Evolutionary conservation across 2,888 invertebrate genomes (phyloP), one percentile per base, ranked within the genome.

Genomic region (Pachliopta kotzebuea): DNA sequence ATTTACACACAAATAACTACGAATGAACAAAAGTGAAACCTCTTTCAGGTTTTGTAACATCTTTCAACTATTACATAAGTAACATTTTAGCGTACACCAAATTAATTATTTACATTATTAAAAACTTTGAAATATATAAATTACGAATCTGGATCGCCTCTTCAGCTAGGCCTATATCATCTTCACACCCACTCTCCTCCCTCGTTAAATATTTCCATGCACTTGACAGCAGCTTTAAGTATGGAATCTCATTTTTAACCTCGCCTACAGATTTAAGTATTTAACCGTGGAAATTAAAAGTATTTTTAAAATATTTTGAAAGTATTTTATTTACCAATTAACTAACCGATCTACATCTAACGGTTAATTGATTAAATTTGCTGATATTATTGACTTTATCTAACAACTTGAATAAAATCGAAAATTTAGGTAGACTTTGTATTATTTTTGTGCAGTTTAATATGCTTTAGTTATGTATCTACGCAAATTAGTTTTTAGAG

Each of bases 181-280:
- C 57, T 63, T 56, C 62, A 56, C 62, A 56, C 56, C 56, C 37
- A 62, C 62, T 62, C 37, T 56, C 50, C 49, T 57, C 42, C 52
- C 62, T 63, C 62, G 56, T 63, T 63, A 63, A 63, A 63, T 53
- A 57, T 63, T 57, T 56, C 56, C 62, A 62, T 50, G 62, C 50
- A 63, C 56, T 63, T 63, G 62, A 63, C 62, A 26, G 37, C 53
- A 9, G 57, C 42, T 53, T 58, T 53, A 53, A 57, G 62, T 56
- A 62, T n/a, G 24, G 56, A 50, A 52, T 57, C 57, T 58, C 62
- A 42, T 57, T 57, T 63, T 50, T 56, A 62, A 56, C 37, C 50
- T 50, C 56, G 49, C 56, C 62, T 50, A 50, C 29, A 49, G n/a
- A 54, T 55, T 37, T 42, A 55, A 45, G 55, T 26, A 55, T 61